Evolutionary conservation across 2,113 vertebrate species (phyloP), one percentile per base, ranked within the genome.

Genomic region (Scomber japonicus): DNA sequence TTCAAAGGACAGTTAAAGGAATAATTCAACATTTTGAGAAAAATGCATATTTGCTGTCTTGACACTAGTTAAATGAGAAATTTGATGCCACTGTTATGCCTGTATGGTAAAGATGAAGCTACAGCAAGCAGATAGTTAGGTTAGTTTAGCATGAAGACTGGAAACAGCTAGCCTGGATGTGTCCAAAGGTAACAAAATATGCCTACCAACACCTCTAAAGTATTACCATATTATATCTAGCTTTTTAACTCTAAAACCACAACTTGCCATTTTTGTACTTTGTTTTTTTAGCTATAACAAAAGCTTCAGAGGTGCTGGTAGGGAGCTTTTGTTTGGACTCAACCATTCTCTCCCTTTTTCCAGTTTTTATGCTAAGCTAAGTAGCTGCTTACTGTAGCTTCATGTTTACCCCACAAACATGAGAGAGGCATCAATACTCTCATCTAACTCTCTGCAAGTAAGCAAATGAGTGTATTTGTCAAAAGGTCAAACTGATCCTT

Each of bases 121-220:
- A 44, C 0, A 14, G 21, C 5, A 8, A 44, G 16, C 1, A 35
- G n/a, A 10, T 7, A 1, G 30, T 27, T 62, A 27, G 7, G 17
- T 19, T 19, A 76, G 56, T 16, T 67, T 24, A 56, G 54, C 27
- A 51, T 53, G 14, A 59, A 31, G 14, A 27, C 68, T 57, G 66
- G 30, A 0, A 57, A 35, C 63, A 57, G 15, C 2, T 45, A 50
- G 6, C 1, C 24, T 45, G 8, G 11, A 4, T 46, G 12, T 21
- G 9, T 17, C 3, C 17, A 70, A 35, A 68, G 48, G 50, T 17
- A 49, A 57, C 15, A 44, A 40, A 11, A 46, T 12, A 6, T 11
- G 3, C n/a, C 27, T 49, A 35, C 13, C 1, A 30, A 16, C 13
- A 3, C 13, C 10, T 13, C 11, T 30, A 0, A 51, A 59, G 21